These are phyloP conservation scores for Agelaius tricolor DNA, from an alignment of 2,113 vertebrate species.

Conservation along the genomic window DNA sequence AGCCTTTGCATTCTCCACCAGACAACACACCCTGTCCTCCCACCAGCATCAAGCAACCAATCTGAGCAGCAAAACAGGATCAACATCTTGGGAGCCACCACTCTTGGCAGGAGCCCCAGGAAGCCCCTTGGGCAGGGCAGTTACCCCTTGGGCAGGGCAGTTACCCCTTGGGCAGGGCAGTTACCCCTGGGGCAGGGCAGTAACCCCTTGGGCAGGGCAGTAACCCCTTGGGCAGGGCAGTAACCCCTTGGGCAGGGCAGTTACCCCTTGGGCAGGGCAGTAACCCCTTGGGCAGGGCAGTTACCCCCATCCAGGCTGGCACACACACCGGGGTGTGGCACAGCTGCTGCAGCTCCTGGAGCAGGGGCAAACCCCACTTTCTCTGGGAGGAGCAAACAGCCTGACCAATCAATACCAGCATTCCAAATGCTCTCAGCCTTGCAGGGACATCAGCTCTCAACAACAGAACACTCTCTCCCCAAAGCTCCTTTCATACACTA, in stretches of 20 bases:
- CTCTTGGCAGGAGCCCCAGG: neutral
- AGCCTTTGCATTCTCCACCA: neutral
- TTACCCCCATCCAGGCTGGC: neutral
- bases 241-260: too few species aligned
- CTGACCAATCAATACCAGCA: neutral
- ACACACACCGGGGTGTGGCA: neutral
- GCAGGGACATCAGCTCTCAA: neutral
- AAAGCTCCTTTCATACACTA: neutral
- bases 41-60: neutral
- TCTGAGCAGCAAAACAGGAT: neutral
- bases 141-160: too few species aligned
- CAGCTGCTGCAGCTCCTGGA: neutral
- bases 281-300: neutral
- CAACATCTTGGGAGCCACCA: neutral
- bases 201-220: too few species aligned
- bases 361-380: fast-evolving
- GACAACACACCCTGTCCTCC: neutral
- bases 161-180: too few species aligned
- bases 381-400: neutral
- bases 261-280: neutral
- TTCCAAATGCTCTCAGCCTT: neutral
- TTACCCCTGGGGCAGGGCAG: too few species aligned
- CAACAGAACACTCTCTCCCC: neutral
- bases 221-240: neutral
- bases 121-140: neutral